These are phyloP conservation scores for Epinephelus moara DNA, from an alignment of 2,113 vertebrate genomes.

Conservation along the genomic window DNA sequence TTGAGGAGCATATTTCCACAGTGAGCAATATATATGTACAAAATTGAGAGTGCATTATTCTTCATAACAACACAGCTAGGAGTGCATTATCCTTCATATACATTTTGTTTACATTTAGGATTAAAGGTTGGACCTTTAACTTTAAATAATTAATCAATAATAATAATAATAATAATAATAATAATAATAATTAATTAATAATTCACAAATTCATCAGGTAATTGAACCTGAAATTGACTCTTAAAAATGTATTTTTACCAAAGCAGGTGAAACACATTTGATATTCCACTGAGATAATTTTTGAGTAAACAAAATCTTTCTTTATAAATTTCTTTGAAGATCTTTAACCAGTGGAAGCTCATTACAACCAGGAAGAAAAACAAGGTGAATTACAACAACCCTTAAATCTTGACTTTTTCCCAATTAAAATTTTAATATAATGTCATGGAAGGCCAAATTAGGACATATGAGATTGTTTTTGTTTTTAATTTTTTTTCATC, in stretches of 20 bases:
- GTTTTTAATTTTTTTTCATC: not conserved
- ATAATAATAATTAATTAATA: no score
- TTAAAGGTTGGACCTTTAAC: not conserved
- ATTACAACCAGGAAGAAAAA: not conserved
- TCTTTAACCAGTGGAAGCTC: not conserved
- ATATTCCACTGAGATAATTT: not conserved
- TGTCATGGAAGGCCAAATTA: not conserved
- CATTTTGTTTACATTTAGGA: slow-evolving; percentile 1
- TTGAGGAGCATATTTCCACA: not conserved
- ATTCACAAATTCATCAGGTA: not conserved
- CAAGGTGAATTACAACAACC: not conserved
- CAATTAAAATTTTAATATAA: not conserved
- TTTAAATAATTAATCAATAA: not conserved
- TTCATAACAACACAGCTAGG: not conserved
- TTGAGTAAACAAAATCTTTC: not conserved
- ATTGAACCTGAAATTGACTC: not conserved
- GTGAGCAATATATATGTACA: not conserved
- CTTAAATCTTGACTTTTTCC: not conserved
- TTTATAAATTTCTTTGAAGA: not conserved
- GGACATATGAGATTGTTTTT: not conserved
- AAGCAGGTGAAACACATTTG: not conserved
- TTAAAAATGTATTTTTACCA: not conserved
- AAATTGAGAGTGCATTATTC: not conserved
- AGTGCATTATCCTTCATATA: not conserved
- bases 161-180: no score